Conservation (phyloP, 2,797 vertebrate species). For the Garrulus glandarius region DNA sequence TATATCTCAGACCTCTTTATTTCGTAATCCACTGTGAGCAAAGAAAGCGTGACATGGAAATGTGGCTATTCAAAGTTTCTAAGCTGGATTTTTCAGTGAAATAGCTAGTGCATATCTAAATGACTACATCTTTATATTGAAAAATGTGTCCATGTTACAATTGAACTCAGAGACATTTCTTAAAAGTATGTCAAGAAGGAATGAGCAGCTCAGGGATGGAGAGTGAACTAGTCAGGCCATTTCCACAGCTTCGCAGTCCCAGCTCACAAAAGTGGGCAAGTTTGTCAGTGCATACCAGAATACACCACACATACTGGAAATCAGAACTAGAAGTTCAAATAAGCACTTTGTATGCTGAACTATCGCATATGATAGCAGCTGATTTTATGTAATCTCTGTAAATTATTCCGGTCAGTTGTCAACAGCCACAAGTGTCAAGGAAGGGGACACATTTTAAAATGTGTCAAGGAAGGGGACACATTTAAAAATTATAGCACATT, state of each 20-base stretch:
- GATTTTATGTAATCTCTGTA: neutral
- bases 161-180: neutral
- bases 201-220: neutral
- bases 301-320: neutral
- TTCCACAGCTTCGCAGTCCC: neutral
- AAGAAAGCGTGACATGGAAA: neutral
- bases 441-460: neutral
- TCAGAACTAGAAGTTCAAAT: neutral
- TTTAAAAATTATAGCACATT: neutral
- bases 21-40: neutral
- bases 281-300: neutral
- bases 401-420: neutral
- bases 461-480: neutral
- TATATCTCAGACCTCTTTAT: neutral
- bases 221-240: neutral
- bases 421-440: neutral
- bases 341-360: neutral
- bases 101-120: neutral
- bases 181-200: neutral
- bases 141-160: neutral
- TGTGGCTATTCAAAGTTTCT: neutral
- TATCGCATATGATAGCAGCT: rapidly evolving
- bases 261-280: neutral
- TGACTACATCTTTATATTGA: neutral
- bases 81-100: neutral